A percentile compares a stretch with the other conserved stretches of the same genome.
phyloP scores from a whole-genome alignment of 1,140 invertebrate genomes.

The Trachelipus rathkii region DNA sequence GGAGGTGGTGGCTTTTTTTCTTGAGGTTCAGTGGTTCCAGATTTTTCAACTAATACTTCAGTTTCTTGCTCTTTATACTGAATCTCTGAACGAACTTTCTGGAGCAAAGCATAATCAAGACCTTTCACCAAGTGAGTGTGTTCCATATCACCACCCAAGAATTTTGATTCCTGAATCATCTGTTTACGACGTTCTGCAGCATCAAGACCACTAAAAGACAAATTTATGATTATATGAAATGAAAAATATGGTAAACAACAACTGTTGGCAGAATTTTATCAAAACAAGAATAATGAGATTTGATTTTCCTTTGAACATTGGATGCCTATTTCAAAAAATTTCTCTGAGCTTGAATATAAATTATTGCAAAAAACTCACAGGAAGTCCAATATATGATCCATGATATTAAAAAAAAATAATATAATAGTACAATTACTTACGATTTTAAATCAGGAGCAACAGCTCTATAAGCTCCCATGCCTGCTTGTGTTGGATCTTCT shows the following conservation, averaged over 20 bases:
- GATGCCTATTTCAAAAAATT: too few relatives aligned
- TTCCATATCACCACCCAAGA: slow-evolving; percentile 99
- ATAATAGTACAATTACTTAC: slow-evolving; percentile 54
- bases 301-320: neutral
- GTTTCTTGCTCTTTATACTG: slow-evolving; percentile 73
- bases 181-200: slow-evolving; percentile 91
- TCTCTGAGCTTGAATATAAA: too few relatives aligned
- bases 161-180: slow-evolving; percentile 98
- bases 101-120: slow-evolving; percentile 96
- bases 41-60: slow-evolving; percentile 71
- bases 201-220: slow-evolving; percentile 55
- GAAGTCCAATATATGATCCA: too few relatives aligned
- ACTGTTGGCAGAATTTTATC: neutral
- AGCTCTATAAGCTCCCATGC: slow-evolving; percentile 85
- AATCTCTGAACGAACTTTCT: slow-evolving; percentile 82
- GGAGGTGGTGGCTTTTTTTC: slow-evolving; percentile 52
- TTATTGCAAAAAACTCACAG: too few relatives aligned
- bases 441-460: slow-evolving; percentile 93
- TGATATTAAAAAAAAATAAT: too few relatives aligned
- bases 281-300: neutral
- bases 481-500: slow-evolving; percentile 77
- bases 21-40: slow-evolving; percentile 55
- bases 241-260: neutral
- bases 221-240: neutral
- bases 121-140: slow-evolving; percentile 99